Evolutionary conservation across 2,888 invertebrate species (phyloP).

Genomic region (Acleris holmiana): DNA sequence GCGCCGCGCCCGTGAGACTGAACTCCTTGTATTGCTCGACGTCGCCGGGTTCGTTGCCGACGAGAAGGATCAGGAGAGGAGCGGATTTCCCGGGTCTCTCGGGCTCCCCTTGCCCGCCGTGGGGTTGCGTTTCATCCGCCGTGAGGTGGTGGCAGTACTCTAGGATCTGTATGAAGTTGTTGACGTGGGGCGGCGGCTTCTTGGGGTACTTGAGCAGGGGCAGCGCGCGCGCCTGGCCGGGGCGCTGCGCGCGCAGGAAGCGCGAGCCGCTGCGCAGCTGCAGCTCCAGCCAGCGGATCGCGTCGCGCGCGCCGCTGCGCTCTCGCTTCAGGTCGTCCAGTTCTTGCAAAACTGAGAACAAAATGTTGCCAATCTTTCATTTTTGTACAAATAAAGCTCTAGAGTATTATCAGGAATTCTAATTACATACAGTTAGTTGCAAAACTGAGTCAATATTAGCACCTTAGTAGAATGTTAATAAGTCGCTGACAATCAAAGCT

Average conservation of each 20-base stretch:
- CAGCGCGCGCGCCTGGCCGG: constrained; percentile 90
- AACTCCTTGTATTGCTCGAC: constrained; percentile 86
- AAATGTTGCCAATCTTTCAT: not conserved
- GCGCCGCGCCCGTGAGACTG: constrained; percentile 90
- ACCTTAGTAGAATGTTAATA: too few relatives aligned
- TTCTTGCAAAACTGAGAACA: constrained; percentile 91
- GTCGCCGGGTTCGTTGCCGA: constrained; percentile 82
- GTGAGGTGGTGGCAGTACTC: constrained; percentile 93
- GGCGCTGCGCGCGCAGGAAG: constrained; percentile 93
- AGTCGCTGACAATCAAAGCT: too few relatives aligned
- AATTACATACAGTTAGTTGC: too few relatives aligned
- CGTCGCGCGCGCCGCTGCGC: constrained; percentile 93
- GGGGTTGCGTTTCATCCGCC: constrained; percentile 64
- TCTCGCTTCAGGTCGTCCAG: constrained; percentile 95
- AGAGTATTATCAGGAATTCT: too few relatives aligned
- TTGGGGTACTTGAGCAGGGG: constrained; percentile 81
- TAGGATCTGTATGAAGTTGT: constrained; percentile 91
- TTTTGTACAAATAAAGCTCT: too few relatives aligned
- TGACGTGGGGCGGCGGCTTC: constrained; percentile 77
- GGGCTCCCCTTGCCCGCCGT: constrained; percentile 68
- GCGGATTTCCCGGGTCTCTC: constrained; percentile 69
- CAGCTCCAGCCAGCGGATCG: constrained; percentile 96
- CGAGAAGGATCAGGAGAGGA: constrained; percentile 90
- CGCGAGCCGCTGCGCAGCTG: constrained; percentile 95
- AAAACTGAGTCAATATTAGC: too few relatives aligned